Evolutionary conservation across 2,113 vertebrate species (phyloP), one percentile per base, ranked within the genome.

Genomic region (Tetrax tetrax): DNA sequence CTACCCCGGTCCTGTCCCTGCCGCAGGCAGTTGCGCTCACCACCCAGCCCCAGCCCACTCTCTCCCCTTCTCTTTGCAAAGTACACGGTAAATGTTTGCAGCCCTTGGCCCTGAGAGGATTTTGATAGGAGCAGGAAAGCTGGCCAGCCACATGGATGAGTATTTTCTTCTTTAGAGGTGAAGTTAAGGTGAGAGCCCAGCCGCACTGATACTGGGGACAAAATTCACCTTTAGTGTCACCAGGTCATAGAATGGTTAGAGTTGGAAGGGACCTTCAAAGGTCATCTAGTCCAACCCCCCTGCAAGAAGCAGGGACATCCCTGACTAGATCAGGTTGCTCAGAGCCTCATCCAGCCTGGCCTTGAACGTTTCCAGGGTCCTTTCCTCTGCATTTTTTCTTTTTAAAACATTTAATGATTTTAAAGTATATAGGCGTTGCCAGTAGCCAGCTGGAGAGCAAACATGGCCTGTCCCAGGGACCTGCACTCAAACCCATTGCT

Each of bases 1-100:
- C 10, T 4, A 12, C 4, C 7, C 12, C 1, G 0, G 53, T 47
- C 24, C 29, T 0, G 1, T 23, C 20, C 45, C n/a, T 5, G 2
- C n/a, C 4, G 4, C 1, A 3, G 29, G 19, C 4, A 54, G 38
- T 48, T 6, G 5, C 0, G 1, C 13, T n/a, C 35, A 22, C 19
- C 33, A 47, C 0, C 59, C 31, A 65, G 37, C 14, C 28, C 45
- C 75, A n/a, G 31, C 28, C 35, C 19, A 59, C 35, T 53, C 28
- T 43, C 19, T 33, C 4, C 37, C 37, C 7, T 23, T 53, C 4
- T 0, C 60, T 85, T 85, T n/a, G 28, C 10, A 14, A 72, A n/a
- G 22, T 48, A 56, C 1, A 1, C 45, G 23, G 24, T 24, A 45
- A 16, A 20, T 72, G 33, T 45, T n/a, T 60, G 51, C 65, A 59